Evolutionary conservation across 2,797 vertebrate species (phyloP), one percentile per base, ranked within the genome.

Genomic region (Rhincodon typus): DNA sequence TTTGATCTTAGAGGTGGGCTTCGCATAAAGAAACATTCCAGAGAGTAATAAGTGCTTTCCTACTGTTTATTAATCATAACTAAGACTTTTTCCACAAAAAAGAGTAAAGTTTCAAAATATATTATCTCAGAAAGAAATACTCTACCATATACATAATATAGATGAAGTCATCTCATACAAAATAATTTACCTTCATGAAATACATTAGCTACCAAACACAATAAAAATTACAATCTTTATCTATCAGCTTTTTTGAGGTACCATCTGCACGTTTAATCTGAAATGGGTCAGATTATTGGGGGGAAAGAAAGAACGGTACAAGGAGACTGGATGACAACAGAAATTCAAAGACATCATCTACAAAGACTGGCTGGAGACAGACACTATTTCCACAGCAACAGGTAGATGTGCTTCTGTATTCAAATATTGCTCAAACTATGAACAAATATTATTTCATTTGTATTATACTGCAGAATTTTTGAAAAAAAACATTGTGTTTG

Each of bases 111-210:
- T 88, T 95, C 95, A 95, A 95, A 95, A 95, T 95, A 95, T 95
- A 95, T 95, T 66, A 84, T 95, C 95, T 95, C 95, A 95, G 95
- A 95, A 95, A 95, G 95, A 95, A 95, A 95, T 95, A 95, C 84
- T 95, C 95, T 95, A 95, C 95, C 95, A 95, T 95, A 95, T 95
- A 95, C 95, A 95, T 95, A 95, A 95, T 95, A 95, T 95, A 95
- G 95, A 95, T 95, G 95, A 95, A 95, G 95, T 95, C 77, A 84
- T 95, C 42, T 95, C 95, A 84, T 95, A 95, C 95, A 95, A 95
- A 95, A 95, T 95, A 95, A 95, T 95, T 95, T 95, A 95, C 84
- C 84, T 87, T 95, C 95, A 95, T 95, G 95, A 95, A 95, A 57
- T 95, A 88, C 95, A 67, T 84, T 84, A 87, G 74, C 84, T 95